Base-by-base conservation (phyloP, 35 echinoderm and acorn worm species). In the Holothuria glaberrima region DNA sequence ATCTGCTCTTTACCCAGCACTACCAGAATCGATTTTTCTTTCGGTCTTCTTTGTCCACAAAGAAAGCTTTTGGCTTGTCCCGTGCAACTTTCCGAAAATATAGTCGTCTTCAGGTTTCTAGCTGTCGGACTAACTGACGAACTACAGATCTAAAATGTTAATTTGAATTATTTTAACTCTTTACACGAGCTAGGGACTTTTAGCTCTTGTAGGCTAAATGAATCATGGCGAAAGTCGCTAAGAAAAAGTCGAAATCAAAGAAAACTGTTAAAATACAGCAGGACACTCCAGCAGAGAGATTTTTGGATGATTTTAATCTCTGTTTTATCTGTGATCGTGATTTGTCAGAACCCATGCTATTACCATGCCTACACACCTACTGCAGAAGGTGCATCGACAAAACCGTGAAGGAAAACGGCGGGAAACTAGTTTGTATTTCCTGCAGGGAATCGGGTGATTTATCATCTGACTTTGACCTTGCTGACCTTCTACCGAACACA, bases 291-390 rank as follows among this genome's bases (percentile, higher is more conserved):
- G 22, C 7, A 19, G 85, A 87, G n/a, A 70, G 65, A 41, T 87
- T 87, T 31, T 30, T 70, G 31, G 90, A 89, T 12, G 94, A 92
- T 9, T 75, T 96, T 22, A 68, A 87, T 30, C 22, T 58, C 5
- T 95, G 94, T 48, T 63, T 69, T 16, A 71, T 90, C 28, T 96
- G 94, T 77, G 70, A 96, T 32, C 59, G 84, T 17, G 91, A 96
- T 12, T 90, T 92, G 19, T 57, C 78, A 32, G 91, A 89, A 28
- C 87, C 94, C 4, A 89, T 86, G 34, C 29, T 96, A 57, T 45
- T 96, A 20, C 91, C 94, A 24, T 96, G 94, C 28, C 73, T 96
- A 22, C 94, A 96, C 50, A 77, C 94, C 9, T 96, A 89, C 59
- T 96, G 94, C 82, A 96, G 86, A 67, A 84, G 48, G 48, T 95